Conservation (phyloP, 2,113 vertebrate genomes). For the Jaculus jaculus region DNA sequence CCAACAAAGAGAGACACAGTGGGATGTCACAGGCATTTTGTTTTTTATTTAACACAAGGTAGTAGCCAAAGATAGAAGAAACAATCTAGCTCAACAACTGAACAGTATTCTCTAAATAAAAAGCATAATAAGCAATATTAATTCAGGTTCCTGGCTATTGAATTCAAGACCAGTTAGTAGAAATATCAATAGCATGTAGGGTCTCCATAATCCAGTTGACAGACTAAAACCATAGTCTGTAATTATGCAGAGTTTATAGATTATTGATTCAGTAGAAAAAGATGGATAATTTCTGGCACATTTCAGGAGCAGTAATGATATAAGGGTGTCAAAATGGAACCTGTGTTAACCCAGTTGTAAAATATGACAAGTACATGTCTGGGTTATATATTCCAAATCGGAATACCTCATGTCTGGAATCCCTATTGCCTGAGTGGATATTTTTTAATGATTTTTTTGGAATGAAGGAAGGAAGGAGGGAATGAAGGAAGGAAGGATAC, state of each 20-base stretch:
- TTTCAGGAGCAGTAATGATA: too few relatives aligned
- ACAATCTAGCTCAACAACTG: not conserved
- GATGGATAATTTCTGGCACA: too few relatives aligned
- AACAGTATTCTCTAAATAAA: not conserved
- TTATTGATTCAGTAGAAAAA: too few relatives aligned
- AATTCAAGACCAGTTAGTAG: constrained; percentile 12
- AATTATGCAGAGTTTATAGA: not conserved
- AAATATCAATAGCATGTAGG: not conserved
- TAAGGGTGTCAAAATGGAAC: too few relatives aligned
- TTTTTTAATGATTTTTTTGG: too few relatives aligned
- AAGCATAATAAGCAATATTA: not conserved
- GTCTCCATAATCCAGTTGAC: not conserved
- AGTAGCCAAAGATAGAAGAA: not conserved
- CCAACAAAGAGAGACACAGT: not conserved
- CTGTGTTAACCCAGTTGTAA: too few relatives aligned
- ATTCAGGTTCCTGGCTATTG: not conserved
- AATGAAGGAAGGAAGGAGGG: too few relatives aligned
- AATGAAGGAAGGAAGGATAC: too few relatives aligned
- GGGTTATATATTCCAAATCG: too few relatives aligned
- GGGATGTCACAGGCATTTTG: not conserved
- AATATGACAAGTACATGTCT: too few relatives aligned
- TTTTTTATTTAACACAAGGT: not conserved
- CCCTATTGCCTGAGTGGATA: too few relatives aligned
- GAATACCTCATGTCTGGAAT: too few relatives aligned
- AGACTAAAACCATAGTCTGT: not conserved